Evolutionary conservation across 2,797 vertebrate genomes (phyloP).

Genomic region (Falco concolor): DNA sequence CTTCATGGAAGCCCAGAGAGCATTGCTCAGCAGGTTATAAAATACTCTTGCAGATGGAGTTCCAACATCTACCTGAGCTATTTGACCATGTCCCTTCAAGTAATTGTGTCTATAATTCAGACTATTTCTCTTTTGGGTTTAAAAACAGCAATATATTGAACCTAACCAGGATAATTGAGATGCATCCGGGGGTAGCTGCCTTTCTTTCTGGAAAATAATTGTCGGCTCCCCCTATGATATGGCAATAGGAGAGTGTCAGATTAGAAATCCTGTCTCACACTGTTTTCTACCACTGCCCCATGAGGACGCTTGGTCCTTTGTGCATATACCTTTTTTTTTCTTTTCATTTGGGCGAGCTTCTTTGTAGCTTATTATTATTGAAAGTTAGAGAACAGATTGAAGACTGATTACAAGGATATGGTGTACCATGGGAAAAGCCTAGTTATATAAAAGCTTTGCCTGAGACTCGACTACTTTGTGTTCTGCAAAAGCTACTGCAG

Average conservation of each 20-base stretch:
- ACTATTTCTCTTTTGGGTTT: neutral
- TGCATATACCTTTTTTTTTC: neutral
- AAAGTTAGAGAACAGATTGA: conserved; percentile 29
- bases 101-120: neutral
- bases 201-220: neutral
- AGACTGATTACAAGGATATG: conserved; percentile 9
- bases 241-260: neutral
- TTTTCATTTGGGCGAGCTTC: neutral
- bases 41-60: neutral
- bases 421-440: neutral
- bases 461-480: neutral
- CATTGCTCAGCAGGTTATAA: neutral
- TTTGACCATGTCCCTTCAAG: neutral
- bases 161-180: neutral
- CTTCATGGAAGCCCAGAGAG: neutral
- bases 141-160: neutral
- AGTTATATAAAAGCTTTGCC: conserved; percentile 5
- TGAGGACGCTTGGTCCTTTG: neutral
- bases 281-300: neutral
- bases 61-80: neutral
- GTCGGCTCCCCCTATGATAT: neutral
- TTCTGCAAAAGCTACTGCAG: neutral
- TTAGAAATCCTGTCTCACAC: neutral
- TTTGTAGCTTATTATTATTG: neutral
- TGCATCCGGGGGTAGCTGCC: neutral